Evolutionary conservation across 2,797 vertebrate genomes (phyloP).

Genomic region (Lerista edwardsae): DNA sequence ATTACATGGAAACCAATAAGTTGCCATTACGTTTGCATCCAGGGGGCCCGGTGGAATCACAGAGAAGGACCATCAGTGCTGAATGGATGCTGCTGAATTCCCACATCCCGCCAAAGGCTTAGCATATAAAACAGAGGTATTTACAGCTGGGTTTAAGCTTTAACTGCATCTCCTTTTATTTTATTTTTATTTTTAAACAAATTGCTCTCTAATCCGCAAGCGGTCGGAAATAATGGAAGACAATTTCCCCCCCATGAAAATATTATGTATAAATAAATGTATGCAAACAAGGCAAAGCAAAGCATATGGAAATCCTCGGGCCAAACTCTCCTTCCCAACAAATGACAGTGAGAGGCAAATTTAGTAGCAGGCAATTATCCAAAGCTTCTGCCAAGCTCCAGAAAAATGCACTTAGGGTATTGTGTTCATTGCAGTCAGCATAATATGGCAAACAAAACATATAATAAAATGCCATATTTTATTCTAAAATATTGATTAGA

Average conservation of each 20-base stretch:
- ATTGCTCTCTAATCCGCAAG: not conserved
- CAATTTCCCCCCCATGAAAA: slow-evolving; percentile 44
- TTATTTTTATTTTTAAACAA: not conserved
- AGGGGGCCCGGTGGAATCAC: no score
- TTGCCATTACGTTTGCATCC: no score
- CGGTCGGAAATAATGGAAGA: slow-evolving; percentile 54
- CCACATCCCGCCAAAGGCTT: no score
- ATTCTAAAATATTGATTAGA: slow-evolving; percentile 39
- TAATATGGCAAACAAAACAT: not conserved
- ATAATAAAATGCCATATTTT: slow-evolving; percentile 48
- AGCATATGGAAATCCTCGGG: slow-evolving; percentile 56
- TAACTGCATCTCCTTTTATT: no score
- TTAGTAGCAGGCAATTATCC: slow-evolving; percentile 58
- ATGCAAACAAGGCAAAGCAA: slow-evolving; percentile 52
- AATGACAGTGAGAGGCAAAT: slow-evolving; percentile 59
- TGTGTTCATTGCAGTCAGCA: slow-evolving; percentile 55
- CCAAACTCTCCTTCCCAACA: slow-evolving; percentile 37
- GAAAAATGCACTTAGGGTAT: slow-evolving; percentile 46
- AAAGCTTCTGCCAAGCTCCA: slow-evolving; percentile 55
- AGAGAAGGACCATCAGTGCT: no score
- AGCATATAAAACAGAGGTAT: no score
- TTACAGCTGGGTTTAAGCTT: no score
- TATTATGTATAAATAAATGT: slow-evolving; percentile 33
- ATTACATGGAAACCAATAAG: no score
- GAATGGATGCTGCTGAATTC: no score